Conservation (phyloP, 2,888 invertebrate species). For the Dolomedes plantarius region DNA sequence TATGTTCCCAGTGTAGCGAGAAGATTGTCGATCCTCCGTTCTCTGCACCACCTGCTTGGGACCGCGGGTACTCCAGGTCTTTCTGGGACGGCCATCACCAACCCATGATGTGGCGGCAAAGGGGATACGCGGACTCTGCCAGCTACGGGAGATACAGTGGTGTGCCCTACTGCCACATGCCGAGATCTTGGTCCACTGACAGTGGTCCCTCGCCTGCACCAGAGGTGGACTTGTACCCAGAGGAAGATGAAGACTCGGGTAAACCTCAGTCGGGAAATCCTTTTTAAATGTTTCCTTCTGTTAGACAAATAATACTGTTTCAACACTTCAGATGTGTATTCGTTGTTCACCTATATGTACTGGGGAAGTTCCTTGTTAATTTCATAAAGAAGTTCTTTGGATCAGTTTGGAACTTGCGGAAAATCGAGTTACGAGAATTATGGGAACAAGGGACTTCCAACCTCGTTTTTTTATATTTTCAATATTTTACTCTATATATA, state of each 20-base stretch:
- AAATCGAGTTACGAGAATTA: no score
- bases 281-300: no score
- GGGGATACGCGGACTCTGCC: slow-evolving; percentile 28
- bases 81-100: slow-evolving; percentile 62
- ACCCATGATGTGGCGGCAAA: slow-evolving; percentile 36
- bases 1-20: slow-evolving; percentile 73
- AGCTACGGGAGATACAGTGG: slow-evolving; percentile 29
- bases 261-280: no score
- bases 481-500: no score
- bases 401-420: no score
- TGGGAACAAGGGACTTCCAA: no score
- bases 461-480: no score
- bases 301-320: no score
- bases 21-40: slow-evolving; percentile 54
- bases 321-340: no score
- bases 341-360: not conserved
- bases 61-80: slow-evolving; percentile 21
- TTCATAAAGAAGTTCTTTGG: no score
- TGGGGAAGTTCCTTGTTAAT: no score
- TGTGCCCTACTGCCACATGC: slow-evolving; percentile 37
- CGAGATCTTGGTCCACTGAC: slow-evolving; percentile 50
- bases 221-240: slow-evolving; percentile 50
- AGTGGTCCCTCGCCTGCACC: not conserved
- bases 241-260: slow-evolving; percentile 75
- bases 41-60: slow-evolving; percentile 50